Percentiles rank a stretch among this genome's conserved stretches.
phyloP scores from a whole-genome alignment of 2,888 invertebrate species.

The Zhengitettix transpicula region DNA sequence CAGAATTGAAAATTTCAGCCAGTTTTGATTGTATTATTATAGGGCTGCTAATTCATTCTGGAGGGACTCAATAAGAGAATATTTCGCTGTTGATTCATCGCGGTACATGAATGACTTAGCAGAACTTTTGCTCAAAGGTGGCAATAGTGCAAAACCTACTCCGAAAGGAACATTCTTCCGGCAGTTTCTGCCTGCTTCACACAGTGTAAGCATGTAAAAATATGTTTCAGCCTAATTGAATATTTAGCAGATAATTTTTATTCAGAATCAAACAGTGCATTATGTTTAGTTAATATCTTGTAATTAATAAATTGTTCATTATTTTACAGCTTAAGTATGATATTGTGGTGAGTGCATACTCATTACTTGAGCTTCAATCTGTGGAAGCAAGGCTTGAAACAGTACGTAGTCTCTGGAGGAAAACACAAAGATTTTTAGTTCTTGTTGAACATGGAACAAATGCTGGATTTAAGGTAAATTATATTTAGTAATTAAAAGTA shows the following conservation, averaged over 20 bases:
- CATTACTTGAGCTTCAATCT: slow-evolving; percentile 62
- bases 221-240: not conserved
- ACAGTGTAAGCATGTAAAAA: slow-evolving; percentile 25
- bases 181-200: slow-evolving; percentile 59
- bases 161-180: slow-evolving; percentile 51
- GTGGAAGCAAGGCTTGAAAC: slow-evolving; percentile 47
- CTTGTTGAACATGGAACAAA: slow-evolving; percentile 71
- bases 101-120: slow-evolving; percentile 68
- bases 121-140: slow-evolving; percentile 47
- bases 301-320: not conserved
- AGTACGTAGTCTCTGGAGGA: slow-evolving; percentile 67
- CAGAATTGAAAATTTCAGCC: not conserved
- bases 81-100: slow-evolving; percentile 72
- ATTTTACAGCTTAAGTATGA: slow-evolving; percentile 47
- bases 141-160: slow-evolving; percentile 41
- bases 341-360: slow-evolving; percentile 63
- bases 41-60: slow-evolving; percentile 61
- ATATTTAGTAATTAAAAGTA: not conserved
- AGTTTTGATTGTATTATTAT: slow-evolving; percentile 7
- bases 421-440: slow-evolving; percentile 65
- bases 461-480: slow-evolving; percentile 52
- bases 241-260: too few relatives aligned
- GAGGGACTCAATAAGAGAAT: slow-evolving; percentile 57
- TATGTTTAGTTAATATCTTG: too few relatives aligned
- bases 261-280: too few relatives aligned